phyloP scores from a whole-genome alignment of 2,888 invertebrate genomes.

The Candidula unifasciata region DNA sequence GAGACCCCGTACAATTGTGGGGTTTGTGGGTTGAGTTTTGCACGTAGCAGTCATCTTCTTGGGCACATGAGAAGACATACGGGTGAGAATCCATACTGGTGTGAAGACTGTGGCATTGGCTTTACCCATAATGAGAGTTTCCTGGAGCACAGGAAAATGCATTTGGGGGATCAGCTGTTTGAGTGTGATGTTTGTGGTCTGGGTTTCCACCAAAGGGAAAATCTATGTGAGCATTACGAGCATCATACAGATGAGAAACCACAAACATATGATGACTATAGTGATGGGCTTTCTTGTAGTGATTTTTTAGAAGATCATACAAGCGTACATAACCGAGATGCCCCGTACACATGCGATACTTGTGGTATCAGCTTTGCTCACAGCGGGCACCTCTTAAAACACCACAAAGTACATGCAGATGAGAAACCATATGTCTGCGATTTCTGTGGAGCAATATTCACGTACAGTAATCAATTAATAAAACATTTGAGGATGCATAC shows the following conservation, averaged over 20 bases:
- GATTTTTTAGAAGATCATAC: background rate
- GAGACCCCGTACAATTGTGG: conserved; percentile 33
- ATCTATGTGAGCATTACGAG: background rate
- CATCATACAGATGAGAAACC: conserved; percentile 12
- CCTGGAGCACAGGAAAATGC: conserved; percentile 11
- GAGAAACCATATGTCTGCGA: conserved; percentile 26
- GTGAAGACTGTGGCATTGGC: conserved; percentile 12
- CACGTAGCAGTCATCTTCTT: background rate
- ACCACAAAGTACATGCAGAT: conserved; percentile 21
- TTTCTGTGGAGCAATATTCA: conserved; percentile 17
- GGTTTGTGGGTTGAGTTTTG: conserved; percentile 11
- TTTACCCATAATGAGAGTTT: background rate
- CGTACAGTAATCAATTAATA: background rate
- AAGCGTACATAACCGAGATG: background rate
- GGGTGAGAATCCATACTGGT: conserved; percentile 28
- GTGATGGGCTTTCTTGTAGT: background rate
- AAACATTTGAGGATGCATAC: conserved; percentile 28
- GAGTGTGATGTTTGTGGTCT: conserved; percentile 23
- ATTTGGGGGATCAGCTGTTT: conserved; percentile 26
- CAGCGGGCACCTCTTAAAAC: background rate
- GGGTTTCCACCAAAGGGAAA: background rate
- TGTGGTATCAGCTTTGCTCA: conserved; percentile 1
- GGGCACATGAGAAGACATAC: conserved; percentile 24
- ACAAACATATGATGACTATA: conserved; percentile 7
- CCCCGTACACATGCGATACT: background rate